Conservation (phyloP, 2,888 invertebrate species). For the Ophioninae sp. region DNA sequence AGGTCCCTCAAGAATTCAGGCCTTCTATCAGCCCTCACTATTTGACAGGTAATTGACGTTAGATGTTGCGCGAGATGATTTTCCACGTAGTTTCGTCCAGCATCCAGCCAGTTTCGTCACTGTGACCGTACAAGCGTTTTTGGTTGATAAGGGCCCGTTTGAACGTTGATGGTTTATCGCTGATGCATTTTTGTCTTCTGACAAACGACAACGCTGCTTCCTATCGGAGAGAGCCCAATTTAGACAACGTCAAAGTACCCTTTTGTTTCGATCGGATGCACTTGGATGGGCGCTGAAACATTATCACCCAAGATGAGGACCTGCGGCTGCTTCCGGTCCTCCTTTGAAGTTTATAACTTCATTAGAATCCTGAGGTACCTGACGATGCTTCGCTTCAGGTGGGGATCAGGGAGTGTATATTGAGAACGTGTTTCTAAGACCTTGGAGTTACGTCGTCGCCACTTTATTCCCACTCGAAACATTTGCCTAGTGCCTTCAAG, state of each 20-base stretch:
- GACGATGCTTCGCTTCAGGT: background rate
- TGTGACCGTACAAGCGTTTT: slow-evolving; percentile 1
- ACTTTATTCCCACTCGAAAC: background rate
- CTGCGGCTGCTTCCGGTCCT: background rate
- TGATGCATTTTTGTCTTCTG: background rate
- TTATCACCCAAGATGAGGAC: slow-evolving; percentile 4
- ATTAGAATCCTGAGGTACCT: background rate
- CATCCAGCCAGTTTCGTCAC: background rate
- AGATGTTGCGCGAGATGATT: background rate
- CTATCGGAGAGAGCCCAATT: background rate
- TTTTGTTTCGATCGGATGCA: background rate
- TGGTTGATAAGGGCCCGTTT: background rate
- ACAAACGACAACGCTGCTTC: background rate
- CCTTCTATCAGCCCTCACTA: slow-evolving; percentile 28
- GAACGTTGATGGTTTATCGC: background rate
- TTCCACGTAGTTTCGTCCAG: background rate
- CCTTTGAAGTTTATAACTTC: slow-evolving; percentile 16
- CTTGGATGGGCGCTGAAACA: too few species aligned
- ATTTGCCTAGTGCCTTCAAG: background rate
- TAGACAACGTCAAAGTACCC: background rate
- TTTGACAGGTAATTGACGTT: slow-evolving; percentile 1
- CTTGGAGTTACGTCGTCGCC: background rate
- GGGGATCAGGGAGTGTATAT: background rate
- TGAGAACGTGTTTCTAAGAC: background rate
- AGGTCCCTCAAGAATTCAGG: slow-evolving; percentile 24